Percentiles rank a stretch among this genome's conserved stretches.
These are phyloP conservation scores for Tenthredo notha DNA, from an alignment of 2,888 invertebrate genomes.

Conservation along the genomic window DNA sequence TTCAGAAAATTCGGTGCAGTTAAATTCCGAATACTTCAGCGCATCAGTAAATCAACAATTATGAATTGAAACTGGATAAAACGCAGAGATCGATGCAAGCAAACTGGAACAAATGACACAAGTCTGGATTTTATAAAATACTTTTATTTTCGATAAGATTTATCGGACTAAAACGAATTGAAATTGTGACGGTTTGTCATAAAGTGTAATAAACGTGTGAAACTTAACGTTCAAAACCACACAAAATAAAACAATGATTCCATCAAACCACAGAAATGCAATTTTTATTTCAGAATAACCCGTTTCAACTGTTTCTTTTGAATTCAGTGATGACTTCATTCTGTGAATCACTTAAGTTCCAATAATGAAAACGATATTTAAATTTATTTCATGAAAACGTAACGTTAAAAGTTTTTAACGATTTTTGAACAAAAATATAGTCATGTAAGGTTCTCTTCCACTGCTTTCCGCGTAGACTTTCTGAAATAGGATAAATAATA, in stretches of 20 bases:
- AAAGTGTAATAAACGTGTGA: neutral
- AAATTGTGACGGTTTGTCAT: neutral
- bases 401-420: neutral
- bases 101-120: too few relatives aligned
- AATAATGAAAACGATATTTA: neutral
- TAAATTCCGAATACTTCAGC: neutral
- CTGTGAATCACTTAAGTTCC: neutral
- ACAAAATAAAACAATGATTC: neutral
- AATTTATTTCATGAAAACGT: neutral
- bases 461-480: neutral
- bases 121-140: too few relatives aligned
- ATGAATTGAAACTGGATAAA: neutral
- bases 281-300: neutral
- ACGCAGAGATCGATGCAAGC: neutral
- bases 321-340: neutral
- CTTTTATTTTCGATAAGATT: neutral
- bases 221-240: neutral
- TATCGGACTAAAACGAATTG: neutral
- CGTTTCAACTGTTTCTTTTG: neutral
- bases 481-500: neutral
- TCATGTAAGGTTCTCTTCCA: neutral
- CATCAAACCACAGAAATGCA: neutral
- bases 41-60: neutral
- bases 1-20: neutral
- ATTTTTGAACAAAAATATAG: neutral